Base-by-base conservation (phyloP, 2,888 invertebrate genomes). In the Caradrina kadenii region DNA sequence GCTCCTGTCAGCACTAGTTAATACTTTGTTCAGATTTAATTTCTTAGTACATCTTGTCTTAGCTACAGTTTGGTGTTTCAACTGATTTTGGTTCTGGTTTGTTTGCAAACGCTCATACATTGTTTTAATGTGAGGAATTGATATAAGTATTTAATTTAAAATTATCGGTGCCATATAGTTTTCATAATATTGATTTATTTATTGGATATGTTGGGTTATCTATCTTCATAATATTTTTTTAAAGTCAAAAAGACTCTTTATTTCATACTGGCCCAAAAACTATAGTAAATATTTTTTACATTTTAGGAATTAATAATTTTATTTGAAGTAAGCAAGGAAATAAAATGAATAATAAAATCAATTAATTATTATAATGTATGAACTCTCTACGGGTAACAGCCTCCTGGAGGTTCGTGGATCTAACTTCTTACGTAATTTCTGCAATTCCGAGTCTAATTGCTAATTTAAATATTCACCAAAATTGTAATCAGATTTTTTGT, bases 1-100 rank as follows among this genome's bases (percentile, higher is more conserved):
- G 63, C 50, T 63, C 70, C 80, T 83, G 87, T 86, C 87, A 42
- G 42, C 67, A n/a, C 64, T 71, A 73, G 76, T 87, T 88, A 83
- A 74, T 63, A 79, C 75, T 84, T 78, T 63, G 70, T 68, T 71
- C 56, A 63, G 62, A 67, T 81, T 72, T 77, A 78, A 82, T 82
- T 81, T 69, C 58, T 75, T 68, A 58, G 72, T 64, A 71, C 62
- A 49, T 71, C 48, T 55, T 56, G 53, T 77, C 67, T 80, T 72
- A 60, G 11, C 31, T 72, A 59, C 64, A 52, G 50, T 68, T 59
- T 55, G 11, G 50, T 62, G 42, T 49, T 31, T 42, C 22, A 26
- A 49, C 10, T 53, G 60, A 72, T 55, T 63, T 66, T 79, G n/a
- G 45, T 69, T 81, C 73, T 64, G 79, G 69, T 70, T 74, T 65